phyloP scores from a whole-genome alignment of 2,113 vertebrate species.

The Oostethus manadensis region DNA sequence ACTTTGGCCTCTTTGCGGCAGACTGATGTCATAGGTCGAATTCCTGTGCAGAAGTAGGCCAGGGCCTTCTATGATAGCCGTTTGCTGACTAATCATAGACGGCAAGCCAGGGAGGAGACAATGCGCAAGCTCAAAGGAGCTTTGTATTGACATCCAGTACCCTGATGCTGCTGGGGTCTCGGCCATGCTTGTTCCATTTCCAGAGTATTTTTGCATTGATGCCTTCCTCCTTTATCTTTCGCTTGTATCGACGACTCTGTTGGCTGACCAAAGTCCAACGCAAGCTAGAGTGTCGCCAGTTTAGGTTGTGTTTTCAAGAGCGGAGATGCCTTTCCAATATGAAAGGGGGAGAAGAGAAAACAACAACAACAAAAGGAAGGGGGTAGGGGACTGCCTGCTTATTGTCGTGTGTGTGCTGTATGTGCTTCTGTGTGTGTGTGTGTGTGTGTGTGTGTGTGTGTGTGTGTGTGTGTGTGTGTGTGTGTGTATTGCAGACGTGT shows the following conservation, averaged over 20 bases:
- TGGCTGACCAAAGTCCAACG: slow-evolving; percentile 45
- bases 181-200: slow-evolving; percentile 2
- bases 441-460: slow-evolving; percentile 33
- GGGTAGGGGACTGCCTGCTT: slow-evolving; percentile 59
- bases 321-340: slow-evolving; percentile 57
- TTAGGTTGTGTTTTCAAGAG: slow-evolving; percentile 45
- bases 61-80: slow-evolving; percentile 65
- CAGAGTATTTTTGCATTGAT: slow-evolving; percentile 4
- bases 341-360: slow-evolving; percentile 45
- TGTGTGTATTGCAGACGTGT: slow-evolving; percentile 45
- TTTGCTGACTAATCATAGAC: slow-evolving; percentile 75
- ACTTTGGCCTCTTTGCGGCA: slow-evolving; percentile 69
- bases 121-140: slow-evolving; percentile 61
- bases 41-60: slow-evolving; percentile 72
- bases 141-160: slow-evolving; percentile 56
- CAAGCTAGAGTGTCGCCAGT: slow-evolving; percentile 16
- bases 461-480: slow-evolving; percentile 21
- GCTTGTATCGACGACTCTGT: slow-evolving; percentile 20
- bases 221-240: slow-evolving; percentile 24
- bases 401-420: slow-evolving; percentile 41
- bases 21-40: slow-evolving; percentile 77
- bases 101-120: slow-evolving; percentile 49
- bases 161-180: slow-evolving; percentile 41
- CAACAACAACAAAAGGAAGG: slow-evolving; percentile 64
- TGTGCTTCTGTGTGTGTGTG: slow-evolving; percentile 17